A percentile compares a stretch with the other conserved stretches of the same genome.
Conservation (phyloP, 2,113 vertebrate species). For the Bubo bubo region DNA sequence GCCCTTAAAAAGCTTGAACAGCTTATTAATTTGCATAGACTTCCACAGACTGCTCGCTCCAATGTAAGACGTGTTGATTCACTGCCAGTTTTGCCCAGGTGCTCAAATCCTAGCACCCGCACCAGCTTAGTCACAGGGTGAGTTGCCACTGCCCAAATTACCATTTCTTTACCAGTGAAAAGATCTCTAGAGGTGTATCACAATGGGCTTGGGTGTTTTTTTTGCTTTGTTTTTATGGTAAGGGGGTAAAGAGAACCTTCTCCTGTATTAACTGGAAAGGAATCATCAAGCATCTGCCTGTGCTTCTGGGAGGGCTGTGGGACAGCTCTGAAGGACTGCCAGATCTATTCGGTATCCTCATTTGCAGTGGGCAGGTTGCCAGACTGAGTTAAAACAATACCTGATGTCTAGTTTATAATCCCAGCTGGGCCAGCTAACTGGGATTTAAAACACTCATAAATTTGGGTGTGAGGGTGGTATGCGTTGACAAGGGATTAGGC, state of each 20-base stretch:
- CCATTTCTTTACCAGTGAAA: background rate
- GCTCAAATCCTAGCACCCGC: background rate
- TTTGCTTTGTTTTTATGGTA: background rate
- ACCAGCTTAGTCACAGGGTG: background rate
- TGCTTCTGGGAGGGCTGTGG: background rate
- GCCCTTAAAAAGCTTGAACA: background rate
- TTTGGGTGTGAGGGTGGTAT: background rate
- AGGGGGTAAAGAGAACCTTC: background rate
- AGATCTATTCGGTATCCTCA: background rate
- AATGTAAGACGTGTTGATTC: background rate
- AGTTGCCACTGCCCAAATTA: background rate
- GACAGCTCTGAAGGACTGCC: slow-evolving; percentile 30
- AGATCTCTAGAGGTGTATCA: background rate
- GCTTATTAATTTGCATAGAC: background rate
- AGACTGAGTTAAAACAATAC: slow-evolving; percentile 38
- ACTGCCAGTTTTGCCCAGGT: background rate
- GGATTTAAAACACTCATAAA: slow-evolving; percentile 25
- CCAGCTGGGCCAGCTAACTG: background rate
- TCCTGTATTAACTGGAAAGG: background rate
- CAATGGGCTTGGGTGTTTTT: rapidly evolving
- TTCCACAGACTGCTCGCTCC: background rate
- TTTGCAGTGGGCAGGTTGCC: background rate
- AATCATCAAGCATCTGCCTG: background rate
- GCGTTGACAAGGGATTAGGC: background rate
- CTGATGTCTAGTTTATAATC: slow-evolving; percentile 31